Percentiles rank a stretch among this genome's conserved stretches.
Conservation (phyloP, 2,797 vertebrate species). For the Dendrocincla tyrannina region DNA sequence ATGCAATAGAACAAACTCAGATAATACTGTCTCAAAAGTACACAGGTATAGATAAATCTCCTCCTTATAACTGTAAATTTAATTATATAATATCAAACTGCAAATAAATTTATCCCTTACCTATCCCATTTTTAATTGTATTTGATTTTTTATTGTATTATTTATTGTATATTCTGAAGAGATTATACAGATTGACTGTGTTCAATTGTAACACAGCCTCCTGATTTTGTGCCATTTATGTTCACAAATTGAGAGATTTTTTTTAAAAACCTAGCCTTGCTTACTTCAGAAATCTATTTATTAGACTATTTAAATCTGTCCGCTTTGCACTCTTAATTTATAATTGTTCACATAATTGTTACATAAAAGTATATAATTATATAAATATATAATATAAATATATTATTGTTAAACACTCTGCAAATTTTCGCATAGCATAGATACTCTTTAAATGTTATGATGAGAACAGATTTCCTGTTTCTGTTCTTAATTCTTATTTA, state of each 20-base stretch:
- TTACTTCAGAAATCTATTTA: neutral
- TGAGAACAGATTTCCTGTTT: neutral
- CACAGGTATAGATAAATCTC: neutral
- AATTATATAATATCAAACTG: neutral
- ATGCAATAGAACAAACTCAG: neutral
- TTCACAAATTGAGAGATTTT: neutral
- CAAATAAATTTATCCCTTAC: neutral
- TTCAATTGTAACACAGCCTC: neutral
- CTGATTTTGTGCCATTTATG: neutral
- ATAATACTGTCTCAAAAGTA: neutral
- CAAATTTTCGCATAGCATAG: neutral
- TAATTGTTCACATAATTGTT: neutral
- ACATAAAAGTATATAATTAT: no score
- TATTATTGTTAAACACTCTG: neutral
- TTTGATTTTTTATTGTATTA: neutral
- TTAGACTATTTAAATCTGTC: neutral
- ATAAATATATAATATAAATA: no score
- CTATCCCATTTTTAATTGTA: neutral
- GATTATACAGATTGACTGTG: neutral
- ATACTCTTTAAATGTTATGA: neutral
- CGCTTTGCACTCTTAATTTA: neutral
- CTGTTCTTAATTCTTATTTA: neutral
- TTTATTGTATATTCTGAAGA: neutral
- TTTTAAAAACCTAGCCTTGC: neutral
- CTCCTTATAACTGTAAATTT: neutral